Evolutionary conservation across 2,113 vertebrate species (phyloP), one percentile per base, ranked within the genome.

Genomic region (Mesocricetus auratus): DNA sequence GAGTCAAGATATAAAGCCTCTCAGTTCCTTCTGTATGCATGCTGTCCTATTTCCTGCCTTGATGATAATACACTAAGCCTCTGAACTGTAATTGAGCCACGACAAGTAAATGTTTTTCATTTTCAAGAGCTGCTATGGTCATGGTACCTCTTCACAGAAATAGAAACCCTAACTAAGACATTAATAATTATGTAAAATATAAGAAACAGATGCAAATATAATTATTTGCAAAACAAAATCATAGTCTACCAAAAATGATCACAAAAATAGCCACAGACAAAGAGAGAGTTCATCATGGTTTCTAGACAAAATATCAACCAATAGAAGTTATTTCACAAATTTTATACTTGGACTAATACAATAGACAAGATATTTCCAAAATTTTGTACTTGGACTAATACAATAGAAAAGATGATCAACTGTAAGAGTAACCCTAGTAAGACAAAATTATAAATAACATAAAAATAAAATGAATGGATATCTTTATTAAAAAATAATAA

Each of bases 251-350:
- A 42, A 64, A 85, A 62, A 45, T 31, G 15, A 64, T 17, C 53
- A 22, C 53, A 58, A 58, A 53, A 39, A 36, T 45, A 60, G 62
- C n/a, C 29, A 19, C 31, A n/a, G 33, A 81, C 10, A 39, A 39
- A 64, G 17, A 31, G 82, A 64, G 58, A 85, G 26, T 64, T 85
- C 16, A 75, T 11, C n/a, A 78, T 62, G 7, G 36, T 78, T 89
- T 33, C 69, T 62, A 91, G 81, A 83, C 87, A 91, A 95, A 83
- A 77, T 91, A 91, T 31, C n/a, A 94, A 85, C 16, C 33, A 73
- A 77, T 21, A 79, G 68, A 94, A 56, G 45, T 83, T 56, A 73
- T 89, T 56, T 88, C 42, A 22, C 58, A 93, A 64, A 71, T 15
- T 90, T 82, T 68, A 85, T 47, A 47, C 47, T 47, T 47, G 47